Conservation (phyloP, 2,888 invertebrate species). For the Clitarchus hookeri region DNA sequence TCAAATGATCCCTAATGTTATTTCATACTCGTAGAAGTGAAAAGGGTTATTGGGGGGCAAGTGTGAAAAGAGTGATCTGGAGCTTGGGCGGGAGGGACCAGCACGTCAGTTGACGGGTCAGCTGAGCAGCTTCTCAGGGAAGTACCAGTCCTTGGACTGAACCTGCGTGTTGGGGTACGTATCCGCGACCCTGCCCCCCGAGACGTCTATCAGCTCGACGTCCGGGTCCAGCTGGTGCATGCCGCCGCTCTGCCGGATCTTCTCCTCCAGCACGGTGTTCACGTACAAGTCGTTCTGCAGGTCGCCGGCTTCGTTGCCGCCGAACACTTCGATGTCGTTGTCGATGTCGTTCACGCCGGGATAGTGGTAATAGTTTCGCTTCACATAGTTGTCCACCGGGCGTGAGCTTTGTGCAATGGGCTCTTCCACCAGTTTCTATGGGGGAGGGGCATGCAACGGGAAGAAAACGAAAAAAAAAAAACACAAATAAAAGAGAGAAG, state of each 20-base stretch:
- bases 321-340: constrained; percentile 6
- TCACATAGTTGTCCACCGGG: too few relatives aligned
- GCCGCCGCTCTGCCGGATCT: constrained; percentile 10
- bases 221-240: constrained; percentile 4
- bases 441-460: background rate
- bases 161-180: background rate
- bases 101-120: background rate
- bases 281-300: constrained; percentile 5
- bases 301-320: background rate
- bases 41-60: too few relatives aligned
- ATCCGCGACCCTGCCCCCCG: background rate
- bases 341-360: background rate
- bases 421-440: background rate
- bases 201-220: background rate
- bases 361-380: background rate
- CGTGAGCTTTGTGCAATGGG: too few relatives aligned
- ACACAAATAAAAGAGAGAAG: constrained; percentile 15
- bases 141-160: background rate
- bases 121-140: background rate
- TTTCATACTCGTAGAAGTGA: too few relatives aligned
- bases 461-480: constrained; percentile 1
- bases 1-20: too few relatives aligned
- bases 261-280: background rate
- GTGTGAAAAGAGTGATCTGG: too few relatives aligned
- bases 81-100: too few relatives aligned